phyloP scores from a whole-genome alignment of 2,797 vertebrate species.

The Girardinus metallicus region DNA sequence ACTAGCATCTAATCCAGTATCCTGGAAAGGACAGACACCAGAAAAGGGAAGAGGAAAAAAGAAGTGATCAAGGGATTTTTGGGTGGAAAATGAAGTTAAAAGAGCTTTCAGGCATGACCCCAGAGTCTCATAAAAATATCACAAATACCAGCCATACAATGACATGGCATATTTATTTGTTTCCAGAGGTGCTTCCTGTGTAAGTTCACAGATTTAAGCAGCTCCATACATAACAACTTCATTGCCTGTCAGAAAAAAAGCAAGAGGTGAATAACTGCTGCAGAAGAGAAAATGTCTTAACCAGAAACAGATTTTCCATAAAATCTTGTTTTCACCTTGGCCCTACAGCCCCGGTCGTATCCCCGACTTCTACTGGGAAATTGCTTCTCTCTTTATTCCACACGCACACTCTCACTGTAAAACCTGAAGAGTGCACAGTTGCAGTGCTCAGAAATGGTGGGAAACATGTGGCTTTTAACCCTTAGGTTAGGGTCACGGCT shows the following conservation, averaged over 20 bases:
- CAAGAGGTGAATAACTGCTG: constrained; percentile 15
- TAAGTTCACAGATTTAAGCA: constrained; percentile 52
- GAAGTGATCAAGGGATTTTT: neutral
- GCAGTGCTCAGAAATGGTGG: constrained; percentile 47
- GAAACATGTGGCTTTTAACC: constrained; percentile 69
- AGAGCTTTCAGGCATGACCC: constrained; percentile 10
- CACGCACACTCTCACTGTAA: constrained; percentile 56
- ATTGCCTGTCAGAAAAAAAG: constrained; percentile 51
- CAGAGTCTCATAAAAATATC: constrained; percentile 36
- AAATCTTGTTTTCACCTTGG: constrained; percentile 62
- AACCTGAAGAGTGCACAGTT: constrained; percentile 38
- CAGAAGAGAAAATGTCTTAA: constrained; percentile 53
- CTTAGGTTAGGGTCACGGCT: constrained; percentile 42
- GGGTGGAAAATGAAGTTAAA: neutral
- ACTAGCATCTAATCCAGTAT: neutral
- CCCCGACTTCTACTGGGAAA: constrained; percentile 53
- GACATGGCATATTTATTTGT: constrained; percentile 35
- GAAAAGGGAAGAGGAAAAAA: neutral
- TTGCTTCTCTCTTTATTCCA: constrained; percentile 38
- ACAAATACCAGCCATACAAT: constrained; percentile 17
- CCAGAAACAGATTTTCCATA: constrained; percentile 69
- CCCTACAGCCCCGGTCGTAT: constrained; percentile 33
- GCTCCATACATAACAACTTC: constrained; percentile 44
- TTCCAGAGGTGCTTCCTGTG: constrained; percentile 35
- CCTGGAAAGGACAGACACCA: neutral